Percentiles rank a stretch among this genome's conserved stretches.
Evolutionary conservation across 2,113 vertebrate species (phyloP).

Genomic region (Vireo altiloquus): DNA sequence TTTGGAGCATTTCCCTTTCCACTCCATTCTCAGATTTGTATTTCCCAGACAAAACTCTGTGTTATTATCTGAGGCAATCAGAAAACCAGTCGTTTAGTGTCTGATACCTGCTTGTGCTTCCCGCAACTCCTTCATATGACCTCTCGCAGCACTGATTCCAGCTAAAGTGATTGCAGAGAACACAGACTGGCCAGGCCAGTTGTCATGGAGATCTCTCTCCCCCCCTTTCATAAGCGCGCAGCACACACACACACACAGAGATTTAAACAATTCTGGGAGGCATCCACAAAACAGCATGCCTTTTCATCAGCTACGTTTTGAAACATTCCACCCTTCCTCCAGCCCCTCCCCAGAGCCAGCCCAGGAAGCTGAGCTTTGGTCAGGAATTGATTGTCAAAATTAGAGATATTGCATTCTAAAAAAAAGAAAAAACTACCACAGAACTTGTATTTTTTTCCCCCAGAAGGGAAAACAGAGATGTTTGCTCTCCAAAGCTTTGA

Average conservation of each 20-base stretch:
- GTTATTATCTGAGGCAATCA: slow-evolving; percentile 55
- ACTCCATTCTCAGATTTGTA: slow-evolving; percentile 74
- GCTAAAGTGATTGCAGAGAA: slow-evolving; percentile 64
- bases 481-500: slow-evolving; percentile 10
- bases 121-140: slow-evolving; percentile 76
- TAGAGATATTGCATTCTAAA: not conserved
- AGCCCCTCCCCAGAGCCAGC: slow-evolving; percentile 57
- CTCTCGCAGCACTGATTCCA: slow-evolving; percentile 64
- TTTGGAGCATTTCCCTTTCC: slow-evolving; percentile 65
- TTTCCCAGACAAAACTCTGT: slow-evolving; percentile 67
- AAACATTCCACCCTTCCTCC: slow-evolving; percentile 72
- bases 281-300: slow-evolving; percentile 68
- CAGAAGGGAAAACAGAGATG: not conserved
- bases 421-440: not conserved
- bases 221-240: not conserved
- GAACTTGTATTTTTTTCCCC: not conserved
- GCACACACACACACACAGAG: not conserved
- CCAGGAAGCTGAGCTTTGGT: slow-evolving; percentile 28
- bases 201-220: slow-evolving; percentile 74
- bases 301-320: slow-evolving; percentile 64
- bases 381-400: slow-evolving; percentile 20
- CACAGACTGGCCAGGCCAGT: slow-evolving; percentile 64
- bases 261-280: slow-evolving; percentile 66
- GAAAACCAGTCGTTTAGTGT: slow-evolving; percentile 36
- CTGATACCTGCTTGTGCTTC: slow-evolving; percentile 75